Evolutionary conservation across 2,797 vertebrate genomes (phyloP).

Genomic region (Anguilla pacifica): DNA sequence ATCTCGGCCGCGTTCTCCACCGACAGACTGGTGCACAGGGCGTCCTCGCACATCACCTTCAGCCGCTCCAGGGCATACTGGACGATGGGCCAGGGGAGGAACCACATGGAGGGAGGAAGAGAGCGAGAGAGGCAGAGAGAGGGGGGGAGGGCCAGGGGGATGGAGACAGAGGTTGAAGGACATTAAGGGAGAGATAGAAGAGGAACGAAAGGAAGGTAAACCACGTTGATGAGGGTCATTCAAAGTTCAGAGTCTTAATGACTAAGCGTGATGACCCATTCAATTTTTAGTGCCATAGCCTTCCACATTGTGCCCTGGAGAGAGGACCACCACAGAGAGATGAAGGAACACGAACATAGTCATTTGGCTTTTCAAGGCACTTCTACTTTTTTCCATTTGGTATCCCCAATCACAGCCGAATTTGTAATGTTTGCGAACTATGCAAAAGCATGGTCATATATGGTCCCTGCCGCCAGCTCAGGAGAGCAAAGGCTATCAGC

Average conservation of each 20-base stretch:
- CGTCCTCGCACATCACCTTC: slow-evolving; percentile 99
- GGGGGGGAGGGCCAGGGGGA: not conserved
- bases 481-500: no score
- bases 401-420: no score
- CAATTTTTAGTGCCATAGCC: not conserved
- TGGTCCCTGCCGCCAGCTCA: no score
- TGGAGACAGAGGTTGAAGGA: slow-evolving; percentile 9
- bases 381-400: no score
- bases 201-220: not conserved
- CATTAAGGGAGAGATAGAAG: slow-evolving; percentile 38
- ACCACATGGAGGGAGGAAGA: not conserved
- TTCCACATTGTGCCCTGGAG: no score
- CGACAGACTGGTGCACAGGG: slow-evolving; percentile 92
- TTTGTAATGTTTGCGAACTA: no score
- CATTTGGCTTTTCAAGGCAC: no score
- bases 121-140: not conserved
- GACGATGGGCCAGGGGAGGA: slow-evolving; percentile 24
- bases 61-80: slow-evolving; percentile 94
- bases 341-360: not conserved
- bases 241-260: not conserved
- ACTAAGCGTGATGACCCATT: not conserved
- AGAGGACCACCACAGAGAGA: not conserved
- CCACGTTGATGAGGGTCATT: not conserved
- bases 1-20: slow-evolving; percentile 97
- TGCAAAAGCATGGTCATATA: no score